Conservation (phyloP, 2,888 invertebrate genomes). For the Agrochola lota region DNA sequence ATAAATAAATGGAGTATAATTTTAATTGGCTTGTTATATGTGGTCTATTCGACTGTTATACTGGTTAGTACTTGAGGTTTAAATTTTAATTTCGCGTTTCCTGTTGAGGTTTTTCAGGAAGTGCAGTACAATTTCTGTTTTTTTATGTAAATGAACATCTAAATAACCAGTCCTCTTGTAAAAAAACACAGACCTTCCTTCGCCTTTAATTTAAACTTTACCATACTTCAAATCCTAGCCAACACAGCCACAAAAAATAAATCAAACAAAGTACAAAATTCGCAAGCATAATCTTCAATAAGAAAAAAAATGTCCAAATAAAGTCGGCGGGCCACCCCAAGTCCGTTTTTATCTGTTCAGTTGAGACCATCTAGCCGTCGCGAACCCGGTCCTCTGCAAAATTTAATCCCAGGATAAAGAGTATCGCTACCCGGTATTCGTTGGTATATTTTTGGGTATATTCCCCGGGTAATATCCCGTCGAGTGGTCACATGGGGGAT, state of each 20-base stretch:
- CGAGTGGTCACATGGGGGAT: constrained; percentile 79
- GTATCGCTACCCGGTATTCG: constrained; percentile 76
- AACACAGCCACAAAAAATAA: constrained; percentile 61
- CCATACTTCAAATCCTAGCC: constrained; percentile 50
- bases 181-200: constrained; percentile 17
- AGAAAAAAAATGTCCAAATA: constrained; percentile 66
- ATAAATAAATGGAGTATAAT: not conserved
- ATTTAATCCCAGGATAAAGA: constrained; percentile 86
- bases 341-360: constrained; percentile 77
- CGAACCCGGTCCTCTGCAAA: constrained; percentile 82
- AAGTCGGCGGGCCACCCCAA: constrained; percentile 65
- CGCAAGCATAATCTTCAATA: constrained; percentile 65
- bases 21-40: no score
- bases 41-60: not conserved
- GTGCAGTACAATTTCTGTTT: not conserved
- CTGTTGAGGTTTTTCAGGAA: not conserved
- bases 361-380: constrained; percentile 73
- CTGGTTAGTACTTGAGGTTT: not conserved
- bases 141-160: not conserved
- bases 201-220: constrained; percentile 42
- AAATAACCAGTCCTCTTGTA: not conserved
- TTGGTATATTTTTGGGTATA: constrained; percentile 68
- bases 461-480: constrained; percentile 72
- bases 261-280: constrained; percentile 63
- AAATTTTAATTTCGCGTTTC: not conserved